Evolutionary conservation across 2,113 vertebrate species (phyloP), one percentile per base, ranked within the genome.

Genomic region (Myrmecophaga tridactyla): DNA sequence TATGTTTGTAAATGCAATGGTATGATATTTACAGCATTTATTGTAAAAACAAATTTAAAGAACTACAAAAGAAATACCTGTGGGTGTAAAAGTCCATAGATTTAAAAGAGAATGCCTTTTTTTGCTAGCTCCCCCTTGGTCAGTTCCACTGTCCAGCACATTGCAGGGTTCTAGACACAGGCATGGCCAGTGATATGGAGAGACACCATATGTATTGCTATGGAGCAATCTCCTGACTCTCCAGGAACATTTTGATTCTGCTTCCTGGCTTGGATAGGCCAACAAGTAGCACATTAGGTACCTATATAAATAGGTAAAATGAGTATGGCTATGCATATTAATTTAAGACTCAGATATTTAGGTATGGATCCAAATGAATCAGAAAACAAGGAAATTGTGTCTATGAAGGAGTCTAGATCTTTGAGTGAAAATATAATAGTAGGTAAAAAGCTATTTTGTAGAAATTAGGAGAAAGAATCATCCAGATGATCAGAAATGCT

Each of bases 131-230:
- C 4, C 18, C 8, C 36, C 36, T 27, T 48, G 36, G 18, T 36
- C 11, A 90, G 51, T 89, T 14, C 15, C 72, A 70, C 17, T 73
- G 13, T 77, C 20, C 36, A 80, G 25, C 10, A 80, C 43, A 34
- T 20, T 80, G 17, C 41, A 82, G 27, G 73, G 18, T 31, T 93
- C 41, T 53, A 70, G n/a, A 60, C 7, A 77, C 41, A 27, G 6
- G 39, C 1, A 2, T 69, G 34, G 23, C 41, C 51, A 14, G 2
- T 39, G 13, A 41, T 3, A 23, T 2, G 43, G 0, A 75, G 0
- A 73, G n/a, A 94, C 11, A 51, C 10, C 41, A 53, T 82, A n/a
- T 9, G 36, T 18, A 90, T 23, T 56, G 34, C 29, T 17, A 3
- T 63, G 53, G 62, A 14, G 51, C 7, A 56, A 56, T 5, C 43